Conservation (phyloP, 2,797 vertebrate genomes). For the Natrix natrix region DNA sequence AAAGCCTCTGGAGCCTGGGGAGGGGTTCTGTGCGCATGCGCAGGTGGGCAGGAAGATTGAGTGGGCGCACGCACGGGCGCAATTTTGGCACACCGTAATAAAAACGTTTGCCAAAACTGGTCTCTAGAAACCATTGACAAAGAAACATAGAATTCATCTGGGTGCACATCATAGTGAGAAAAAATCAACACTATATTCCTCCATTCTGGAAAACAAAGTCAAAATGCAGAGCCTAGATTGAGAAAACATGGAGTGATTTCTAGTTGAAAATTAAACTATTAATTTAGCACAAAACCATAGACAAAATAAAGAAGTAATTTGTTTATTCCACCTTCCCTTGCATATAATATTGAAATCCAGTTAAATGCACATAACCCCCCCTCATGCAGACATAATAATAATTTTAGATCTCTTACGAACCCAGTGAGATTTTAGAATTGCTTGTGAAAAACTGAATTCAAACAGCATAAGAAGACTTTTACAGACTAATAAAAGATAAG, state of each 20-base stretch:
- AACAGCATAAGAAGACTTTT: not conserved
- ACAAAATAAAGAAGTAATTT: not conserved
- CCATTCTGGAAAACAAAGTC: conserved; percentile 71
- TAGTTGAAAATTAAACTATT: conserved; percentile 4
- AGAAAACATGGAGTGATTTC: conserved; percentile 19
- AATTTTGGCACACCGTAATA: too few species aligned
- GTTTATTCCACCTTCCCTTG: not conserved
- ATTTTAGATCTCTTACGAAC: not conserved
- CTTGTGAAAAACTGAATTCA: not conserved
- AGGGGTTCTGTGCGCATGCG: too few species aligned
- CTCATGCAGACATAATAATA: not conserved
- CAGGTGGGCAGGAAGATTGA: too few species aligned
- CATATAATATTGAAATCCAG: not conserved
- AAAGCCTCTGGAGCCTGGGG: too few species aligned
- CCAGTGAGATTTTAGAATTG: not conserved
- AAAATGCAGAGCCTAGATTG: conserved; percentile 76
- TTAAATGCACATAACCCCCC: not conserved
- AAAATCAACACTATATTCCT: conserved; percentile 73
- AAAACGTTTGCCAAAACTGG: too few species aligned
- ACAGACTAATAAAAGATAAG: not conserved
- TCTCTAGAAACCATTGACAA: conserved; percentile 58
- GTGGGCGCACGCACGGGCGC: too few species aligned
- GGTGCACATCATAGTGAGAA: conserved; percentile 75
- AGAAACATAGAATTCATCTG: conserved; percentile 70
- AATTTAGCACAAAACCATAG: not conserved